phyloP scores from a whole-genome alignment of 1,140 invertebrate species.

The Bradynema listronoti region DNA sequence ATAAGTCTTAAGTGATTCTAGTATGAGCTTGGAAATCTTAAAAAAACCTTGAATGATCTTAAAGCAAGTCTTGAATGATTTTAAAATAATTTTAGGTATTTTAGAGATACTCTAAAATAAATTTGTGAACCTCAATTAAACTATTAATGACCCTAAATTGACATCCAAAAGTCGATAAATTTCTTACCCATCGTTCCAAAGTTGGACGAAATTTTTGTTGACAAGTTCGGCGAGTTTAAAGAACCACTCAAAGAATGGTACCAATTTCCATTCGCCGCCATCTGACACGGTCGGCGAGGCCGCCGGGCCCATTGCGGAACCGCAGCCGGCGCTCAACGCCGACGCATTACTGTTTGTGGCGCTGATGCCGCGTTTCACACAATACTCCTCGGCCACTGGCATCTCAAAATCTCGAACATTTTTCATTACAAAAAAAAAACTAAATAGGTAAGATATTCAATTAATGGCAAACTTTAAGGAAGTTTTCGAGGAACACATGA shows the following conservation, averaged over 20 bases:
- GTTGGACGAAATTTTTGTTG: constrained; percentile 53
- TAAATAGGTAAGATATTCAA: background rate
- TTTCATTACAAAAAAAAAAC: background rate
- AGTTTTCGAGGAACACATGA: constrained; percentile 51
- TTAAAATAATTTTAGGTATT: too few species aligned
- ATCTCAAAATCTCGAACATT: constrained; percentile 29
- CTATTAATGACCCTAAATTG: too few species aligned
- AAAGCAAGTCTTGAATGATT: too few species aligned
- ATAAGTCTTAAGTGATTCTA: too few species aligned
- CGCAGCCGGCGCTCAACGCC: constrained; percentile 4
- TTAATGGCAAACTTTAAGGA: constrained; percentile 41
- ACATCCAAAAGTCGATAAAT: too few species aligned
- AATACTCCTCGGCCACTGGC: constrained; percentile 48
- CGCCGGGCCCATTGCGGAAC: background rate
- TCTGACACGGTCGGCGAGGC: constrained; percentile 13
- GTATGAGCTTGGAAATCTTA: too few species aligned
- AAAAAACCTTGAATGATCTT: too few species aligned
- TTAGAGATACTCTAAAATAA: too few species aligned
- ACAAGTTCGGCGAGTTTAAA: constrained; percentile 57
- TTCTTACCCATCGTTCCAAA: constrained; percentile 57
- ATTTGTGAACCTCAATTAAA: too few species aligned
- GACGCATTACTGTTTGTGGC: constrained; percentile 4
- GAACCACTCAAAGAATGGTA: constrained; percentile 54
- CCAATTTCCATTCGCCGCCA: constrained; percentile 57
- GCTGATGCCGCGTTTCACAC: constrained; percentile 31